phyloP scores from a whole-genome alignment of 2,113 vertebrate genomes.

The Gopherus evgoodei region DNA sequence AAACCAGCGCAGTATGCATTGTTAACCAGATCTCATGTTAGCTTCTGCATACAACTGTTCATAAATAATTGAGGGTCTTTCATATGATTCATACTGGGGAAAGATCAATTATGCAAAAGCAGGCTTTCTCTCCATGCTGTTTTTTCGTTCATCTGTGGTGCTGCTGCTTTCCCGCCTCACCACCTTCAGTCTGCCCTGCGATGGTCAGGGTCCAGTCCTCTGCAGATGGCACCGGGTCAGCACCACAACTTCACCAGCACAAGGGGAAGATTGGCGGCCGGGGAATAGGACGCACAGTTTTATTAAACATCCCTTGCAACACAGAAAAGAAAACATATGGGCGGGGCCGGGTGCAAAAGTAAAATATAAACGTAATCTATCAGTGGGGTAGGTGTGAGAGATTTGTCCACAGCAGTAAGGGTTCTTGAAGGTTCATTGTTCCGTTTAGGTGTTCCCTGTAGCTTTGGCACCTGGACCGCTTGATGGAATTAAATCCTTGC shows the following conservation, averaged over 20 bases:
- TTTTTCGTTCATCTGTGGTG: not conserved
- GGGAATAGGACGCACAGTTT: not conserved
- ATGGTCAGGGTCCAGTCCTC: too few species aligned
- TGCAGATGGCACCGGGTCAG: not conserved
- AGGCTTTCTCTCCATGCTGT: not conserved
- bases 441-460: too few species aligned
- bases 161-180: too few species aligned
- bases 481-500: too few species aligned
- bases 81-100: not conserved
- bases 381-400: not conserved
- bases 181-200: not conserved
- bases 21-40: not conserved
- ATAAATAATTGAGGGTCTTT: not conserved
- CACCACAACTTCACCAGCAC: not conserved
- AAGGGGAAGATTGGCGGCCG: too few species aligned
- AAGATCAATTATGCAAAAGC: not conserved
- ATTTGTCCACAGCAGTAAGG: not conserved
- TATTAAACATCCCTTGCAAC: not conserved
- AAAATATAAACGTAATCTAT: too few species aligned
- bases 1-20: not conserved
- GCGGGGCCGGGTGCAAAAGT: too few species aligned
- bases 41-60: not conserved
- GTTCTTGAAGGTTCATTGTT: not conserved
- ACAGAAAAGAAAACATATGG: not conserved
- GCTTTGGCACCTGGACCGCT: not conserved